Base-by-base conservation (phyloP, 1,140 invertebrate species). In the Apis laboriosa region DNA sequence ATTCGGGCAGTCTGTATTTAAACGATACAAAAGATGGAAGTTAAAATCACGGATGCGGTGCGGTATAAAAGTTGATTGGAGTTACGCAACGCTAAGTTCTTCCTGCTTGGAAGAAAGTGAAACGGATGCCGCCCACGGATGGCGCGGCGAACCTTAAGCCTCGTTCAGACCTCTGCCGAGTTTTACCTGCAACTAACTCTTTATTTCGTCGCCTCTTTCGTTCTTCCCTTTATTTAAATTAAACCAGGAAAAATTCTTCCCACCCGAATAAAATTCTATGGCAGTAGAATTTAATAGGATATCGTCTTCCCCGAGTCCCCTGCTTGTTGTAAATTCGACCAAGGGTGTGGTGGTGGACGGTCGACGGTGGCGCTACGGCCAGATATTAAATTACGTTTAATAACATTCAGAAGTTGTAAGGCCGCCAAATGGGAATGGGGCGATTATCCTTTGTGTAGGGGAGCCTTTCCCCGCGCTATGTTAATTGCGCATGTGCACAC, bases 301-400 rank as follows among this genome's bases (percentile, higher is more conserved):
- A 87, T 84, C 80, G 80, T 51, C 34, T 34, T 21, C 81, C 66
- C 28, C 34, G 34, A 34, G 34, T 73, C 61, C 49, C n/a, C 15
- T 24, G 34, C 34, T 3, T 74, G 81, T 80, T 71, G 76, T 86
- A 80, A 83, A 90, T 87, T 90, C 86, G 86, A 63, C 15, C 74
- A 51, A 79, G 83, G 87, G 80, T 60, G 49, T 60, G 63, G 19
- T 56, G 61, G 24, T 74, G 83, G 63, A 55, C 72, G 34, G 5
- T 43, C 34, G 34, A 43, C 34, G 34, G 34, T 43, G 34, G 34
- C 34, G 34, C 34, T 43, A 76, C 34, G 73, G 73, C 63, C 63
- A 79, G 85, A 88, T 90, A 90, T 90, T 90, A 90, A 90, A 90
- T 89, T 90, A 90, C 84, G 83, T 90, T 90, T 90, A 90, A 90